Conservation (phyloP, 2,113 vertebrate genomes). For the Poecile atricapillus region DNA sequence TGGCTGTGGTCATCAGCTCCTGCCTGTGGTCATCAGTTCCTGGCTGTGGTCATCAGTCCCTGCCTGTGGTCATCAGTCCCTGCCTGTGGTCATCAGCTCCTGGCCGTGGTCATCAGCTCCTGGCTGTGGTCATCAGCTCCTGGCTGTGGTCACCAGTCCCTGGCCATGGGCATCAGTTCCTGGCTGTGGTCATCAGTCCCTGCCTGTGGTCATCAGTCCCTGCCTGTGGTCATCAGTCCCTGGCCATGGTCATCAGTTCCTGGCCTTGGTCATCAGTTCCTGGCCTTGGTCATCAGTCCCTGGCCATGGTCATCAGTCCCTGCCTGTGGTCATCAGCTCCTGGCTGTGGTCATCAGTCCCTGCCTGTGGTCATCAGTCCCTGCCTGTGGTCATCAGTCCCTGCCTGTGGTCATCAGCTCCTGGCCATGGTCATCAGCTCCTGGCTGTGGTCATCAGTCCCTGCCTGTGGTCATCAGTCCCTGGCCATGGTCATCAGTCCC, state of each 20-base stretch:
- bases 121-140: rapidly evolving
- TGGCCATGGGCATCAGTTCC: rapidly evolving
- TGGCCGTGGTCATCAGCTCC: rapidly evolving
- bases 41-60: rapidly evolving
- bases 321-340: rapidly evolving
- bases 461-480: rapidly evolving
- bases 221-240: rapidly evolving
- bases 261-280: rapidly evolving
- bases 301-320: rapidly evolving
- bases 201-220: rapidly evolving
- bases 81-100: rapidly evolving
- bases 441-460: rapidly evolving
- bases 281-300: rapidly evolving
- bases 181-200: rapidly evolving
- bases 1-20: rapidly evolving
- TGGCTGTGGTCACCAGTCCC: rapidly evolving
- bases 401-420: too few species aligned
- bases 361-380: too few species aligned
- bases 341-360: rapidly evolving
- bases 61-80: rapidly evolving
- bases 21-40: rapidly evolving
- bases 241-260: rapidly evolving
- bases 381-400: not conserved
- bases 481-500: rapidly evolving
- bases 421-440: rapidly evolving